Conservation (phyloP, 2,888 invertebrate genomes). For the Xestia ashworthii region DNA sequence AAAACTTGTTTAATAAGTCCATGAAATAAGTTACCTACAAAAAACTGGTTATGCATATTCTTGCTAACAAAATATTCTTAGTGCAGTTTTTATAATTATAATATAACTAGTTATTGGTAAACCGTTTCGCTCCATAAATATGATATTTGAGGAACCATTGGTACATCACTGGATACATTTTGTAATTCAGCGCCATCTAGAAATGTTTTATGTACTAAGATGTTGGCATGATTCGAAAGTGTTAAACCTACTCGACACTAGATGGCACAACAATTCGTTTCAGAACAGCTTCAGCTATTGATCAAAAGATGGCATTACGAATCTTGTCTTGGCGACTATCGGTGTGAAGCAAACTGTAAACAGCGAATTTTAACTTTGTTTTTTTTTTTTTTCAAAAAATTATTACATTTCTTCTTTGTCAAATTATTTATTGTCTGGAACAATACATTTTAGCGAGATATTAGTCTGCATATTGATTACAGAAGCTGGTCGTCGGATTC, state of each 20-base stretch:
- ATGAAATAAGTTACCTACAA: no score
- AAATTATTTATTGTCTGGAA: background rate
- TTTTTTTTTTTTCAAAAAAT: background rate
- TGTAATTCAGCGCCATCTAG: constrained; percentile 33
- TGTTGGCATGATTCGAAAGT: background rate
- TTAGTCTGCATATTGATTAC: background rate
- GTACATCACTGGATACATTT: constrained; percentile 18
- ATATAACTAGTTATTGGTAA: background rate
- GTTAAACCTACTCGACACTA: constrained; percentile 63
- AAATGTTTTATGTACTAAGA: background rate
- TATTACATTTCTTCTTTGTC: background rate
- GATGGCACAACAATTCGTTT: constrained; percentile 58
- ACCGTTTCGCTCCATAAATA: background rate
- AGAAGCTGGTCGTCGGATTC: background rate
- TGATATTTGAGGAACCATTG: background rate
- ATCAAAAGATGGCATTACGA: constrained; percentile 48
- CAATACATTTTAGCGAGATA: background rate
- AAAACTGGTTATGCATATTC: background rate
- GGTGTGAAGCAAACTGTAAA: background rate
- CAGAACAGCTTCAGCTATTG: constrained; percentile 26
- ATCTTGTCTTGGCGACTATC: background rate
- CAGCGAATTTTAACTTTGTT: background rate
- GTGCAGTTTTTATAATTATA: no score
- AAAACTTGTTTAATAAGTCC: no score
- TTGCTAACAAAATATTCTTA: no score